Evolutionary conservation across 2,888 invertebrate species (phyloP).

Genomic region (Agriopis marginaria): DNA sequence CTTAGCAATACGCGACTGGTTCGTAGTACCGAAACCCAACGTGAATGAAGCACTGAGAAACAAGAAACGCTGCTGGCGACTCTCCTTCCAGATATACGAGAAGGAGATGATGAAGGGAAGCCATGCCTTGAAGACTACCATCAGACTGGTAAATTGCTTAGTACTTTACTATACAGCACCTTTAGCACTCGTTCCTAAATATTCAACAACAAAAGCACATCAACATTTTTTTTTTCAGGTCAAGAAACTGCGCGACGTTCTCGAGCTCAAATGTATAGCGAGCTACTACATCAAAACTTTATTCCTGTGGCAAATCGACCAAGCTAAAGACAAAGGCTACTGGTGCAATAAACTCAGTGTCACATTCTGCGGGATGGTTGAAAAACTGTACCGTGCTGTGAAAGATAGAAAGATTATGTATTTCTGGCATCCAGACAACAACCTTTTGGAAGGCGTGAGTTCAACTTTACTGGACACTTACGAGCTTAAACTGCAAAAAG

Average conservation of each 20-base stretch:
- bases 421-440: slow-evolving; percentile 72
- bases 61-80: slow-evolving; percentile 79
- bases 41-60: slow-evolving; percentile 44
- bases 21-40: slow-evolving; percentile 83
- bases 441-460: slow-evolving; percentile 69
- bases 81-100: slow-evolving; percentile 86
- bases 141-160: slow-evolving; percentile 65
- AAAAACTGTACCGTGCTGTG: slow-evolving; percentile 64
- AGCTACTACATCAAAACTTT: slow-evolving; percentile 87
- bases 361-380: slow-evolving; percentile 68
- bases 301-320: slow-evolving; percentile 75
- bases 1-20: slow-evolving; percentile 69
- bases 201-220: background rate
- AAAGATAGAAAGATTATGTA: slow-evolving; percentile 65
- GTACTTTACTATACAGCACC: background rate
- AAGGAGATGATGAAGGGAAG: slow-evolving; percentile 77
- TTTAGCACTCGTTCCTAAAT: too few species aligned
- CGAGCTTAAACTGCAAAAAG: slow-evolving; percentile 64
- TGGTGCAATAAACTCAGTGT: slow-evolving; percentile 69
- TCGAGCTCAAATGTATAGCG: slow-evolving; percentile 74
- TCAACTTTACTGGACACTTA: slow-evolving; percentile 62
- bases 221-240: slow-evolving; percentile 56
- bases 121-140: slow-evolving; percentile 73
- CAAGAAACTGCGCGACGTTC: slow-evolving; percentile 82
- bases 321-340: slow-evolving; percentile 62